Conservation (phyloP, 1,140 invertebrate genomes). For the Drosophila tsacasi region DNA sequence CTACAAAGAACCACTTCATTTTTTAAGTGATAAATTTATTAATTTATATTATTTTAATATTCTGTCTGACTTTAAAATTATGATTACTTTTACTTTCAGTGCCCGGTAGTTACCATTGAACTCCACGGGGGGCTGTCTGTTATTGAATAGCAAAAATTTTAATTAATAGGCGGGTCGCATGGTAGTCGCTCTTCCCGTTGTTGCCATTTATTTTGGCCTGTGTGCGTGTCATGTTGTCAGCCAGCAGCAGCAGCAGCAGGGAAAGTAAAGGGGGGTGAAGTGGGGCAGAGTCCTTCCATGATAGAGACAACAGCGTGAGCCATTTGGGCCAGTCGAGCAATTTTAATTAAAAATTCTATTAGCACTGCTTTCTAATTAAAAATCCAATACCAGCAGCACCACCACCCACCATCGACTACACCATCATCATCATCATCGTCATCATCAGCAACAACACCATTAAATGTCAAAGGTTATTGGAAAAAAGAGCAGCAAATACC, state of each 20-base stretch:
- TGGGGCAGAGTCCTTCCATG: conserved; percentile 33
- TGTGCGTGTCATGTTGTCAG: conserved; percentile 72
- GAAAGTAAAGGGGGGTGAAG: conserved; percentile 39
- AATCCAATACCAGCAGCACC: conserved; percentile 48
- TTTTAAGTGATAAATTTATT: not conserved
- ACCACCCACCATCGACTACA: not conserved
- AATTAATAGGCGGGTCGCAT: conserved; percentile 70
- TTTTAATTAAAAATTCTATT: conserved; percentile 84
- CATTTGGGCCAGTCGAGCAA: conserved; percentile 54
- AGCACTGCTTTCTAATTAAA: conserved; percentile 79
- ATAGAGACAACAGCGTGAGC: conserved; percentile 46
- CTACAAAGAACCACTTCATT: not conserved
- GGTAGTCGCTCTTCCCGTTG: conserved; percentile 31
- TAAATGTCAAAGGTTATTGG: conserved; percentile 43
- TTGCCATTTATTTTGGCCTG: conserved; percentile 56
- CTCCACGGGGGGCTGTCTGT: conserved; percentile 38
- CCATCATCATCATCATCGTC: conserved; percentile 16
- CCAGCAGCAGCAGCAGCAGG: conserved; percentile 57
- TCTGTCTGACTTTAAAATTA: not conserved
- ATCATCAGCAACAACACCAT: conserved; percentile 24
- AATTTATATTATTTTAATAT: not conserved
- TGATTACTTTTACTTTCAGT: conserved; percentile 12
- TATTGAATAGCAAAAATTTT: conserved; percentile 78
- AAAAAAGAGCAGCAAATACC: conserved; percentile 15
- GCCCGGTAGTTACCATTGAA: conserved; percentile 23